These are phyloP conservation scores for Drosophila melanica DNA, from an alignment of 1,140 invertebrate species.

Conservation along the genomic window DNA sequence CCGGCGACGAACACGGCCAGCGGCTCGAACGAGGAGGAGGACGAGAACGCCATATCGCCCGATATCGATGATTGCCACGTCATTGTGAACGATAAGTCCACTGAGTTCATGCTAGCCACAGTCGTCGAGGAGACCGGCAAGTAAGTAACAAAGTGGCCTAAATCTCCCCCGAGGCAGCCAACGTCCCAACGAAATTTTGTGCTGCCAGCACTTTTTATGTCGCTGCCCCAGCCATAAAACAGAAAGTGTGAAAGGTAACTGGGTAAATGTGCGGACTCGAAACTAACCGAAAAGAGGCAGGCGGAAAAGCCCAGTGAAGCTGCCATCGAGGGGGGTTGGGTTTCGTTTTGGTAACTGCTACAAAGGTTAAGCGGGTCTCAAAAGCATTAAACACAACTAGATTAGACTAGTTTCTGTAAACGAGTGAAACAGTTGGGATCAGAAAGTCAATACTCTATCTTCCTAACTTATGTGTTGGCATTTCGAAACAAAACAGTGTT, in stretches of 20 bases:
- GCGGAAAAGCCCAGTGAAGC: not conserved
- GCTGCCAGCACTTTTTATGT: conserved; percentile 20
- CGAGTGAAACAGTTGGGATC: too few species aligned
- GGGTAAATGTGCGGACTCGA: not conserved
- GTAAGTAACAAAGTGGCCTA: conserved; percentile 83
- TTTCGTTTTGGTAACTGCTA: not conserved
- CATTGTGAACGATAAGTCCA: conserved; percentile 94
- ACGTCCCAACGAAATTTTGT: conserved; percentile 3
- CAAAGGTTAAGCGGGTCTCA: not conserved
- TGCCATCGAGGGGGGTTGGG: not conserved
- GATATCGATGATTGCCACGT: conserved; percentile 91
- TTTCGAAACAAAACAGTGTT: too few species aligned
- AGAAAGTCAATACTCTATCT: too few species aligned
- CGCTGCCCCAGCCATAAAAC: conserved; percentile 26
- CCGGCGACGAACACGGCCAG: conserved; percentile 95
- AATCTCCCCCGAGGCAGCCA: conserved; percentile 1
- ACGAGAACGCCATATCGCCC: conserved; percentile 86
- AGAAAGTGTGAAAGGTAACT: conserved; percentile 28
- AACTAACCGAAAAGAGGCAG: not conserved
- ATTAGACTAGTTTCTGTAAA: not conserved
- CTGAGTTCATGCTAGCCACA: conserved; percentile 93
- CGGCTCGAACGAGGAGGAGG: conserved; percentile 94
- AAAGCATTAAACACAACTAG: not conserved
- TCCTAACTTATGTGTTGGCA: too few species aligned
- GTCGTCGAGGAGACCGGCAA: conserved; percentile 91